Conservation (phyloP, 2,113 vertebrate genomes). For the Macaca nemestrina region DNA sequence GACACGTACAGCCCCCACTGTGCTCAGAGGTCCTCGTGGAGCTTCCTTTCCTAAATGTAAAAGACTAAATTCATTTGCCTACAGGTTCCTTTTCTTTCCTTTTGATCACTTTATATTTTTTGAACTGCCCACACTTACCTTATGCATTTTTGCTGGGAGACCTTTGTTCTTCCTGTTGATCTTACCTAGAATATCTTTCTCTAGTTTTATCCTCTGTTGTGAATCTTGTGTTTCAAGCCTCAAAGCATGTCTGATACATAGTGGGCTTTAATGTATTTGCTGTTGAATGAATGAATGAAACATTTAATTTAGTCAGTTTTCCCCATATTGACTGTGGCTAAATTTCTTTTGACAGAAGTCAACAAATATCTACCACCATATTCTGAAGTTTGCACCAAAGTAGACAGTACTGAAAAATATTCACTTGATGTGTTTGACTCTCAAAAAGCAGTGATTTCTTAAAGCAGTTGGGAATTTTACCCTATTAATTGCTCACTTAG, state of each 20-base stretch:
- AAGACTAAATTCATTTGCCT: neutral
- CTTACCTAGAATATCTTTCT: neutral
- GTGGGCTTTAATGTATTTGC: neutral
- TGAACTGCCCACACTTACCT: neutral
- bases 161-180: neutral
- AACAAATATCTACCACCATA: neutral
- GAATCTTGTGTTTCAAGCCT: neutral
- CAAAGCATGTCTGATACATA: neutral
- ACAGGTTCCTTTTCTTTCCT: neutral
- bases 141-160: neutral
- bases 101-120: neutral
- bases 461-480: neutral
- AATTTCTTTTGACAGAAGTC: neutral
- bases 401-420: neutral
- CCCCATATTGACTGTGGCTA: neutral
- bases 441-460: neutral
- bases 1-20: neutral
- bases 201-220: neutral
- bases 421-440: neutral
- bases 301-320: neutral
- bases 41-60: neutral
- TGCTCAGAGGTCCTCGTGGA: neutral
- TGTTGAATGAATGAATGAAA: neutral
- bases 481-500: neutral
- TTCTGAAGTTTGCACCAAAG: neutral